A percentile compares a stretch with the other conserved stretches of the same genome.
Evolutionary conservation across 2,113 vertebrate genomes (phyloP).

Genomic region (Carassius auratus): DNA sequence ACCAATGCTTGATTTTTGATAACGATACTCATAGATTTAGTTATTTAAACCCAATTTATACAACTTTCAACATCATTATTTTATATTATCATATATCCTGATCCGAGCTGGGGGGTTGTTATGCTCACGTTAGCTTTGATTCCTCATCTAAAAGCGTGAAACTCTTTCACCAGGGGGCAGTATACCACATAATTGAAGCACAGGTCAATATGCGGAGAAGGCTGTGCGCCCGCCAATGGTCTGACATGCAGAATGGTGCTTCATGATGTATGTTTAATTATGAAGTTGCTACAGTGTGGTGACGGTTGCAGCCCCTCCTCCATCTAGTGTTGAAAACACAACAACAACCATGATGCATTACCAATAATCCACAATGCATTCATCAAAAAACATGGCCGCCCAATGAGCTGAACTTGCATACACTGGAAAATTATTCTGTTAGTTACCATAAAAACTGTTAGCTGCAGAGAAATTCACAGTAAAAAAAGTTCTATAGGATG

Average conservation of each 20-base stretch:
- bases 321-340: constrained; percentile 22
- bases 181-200: constrained; percentile 11
- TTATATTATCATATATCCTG: neutral
- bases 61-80: neutral
- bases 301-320: neutral
- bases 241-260: constrained; percentile 23
- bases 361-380: constrained; percentile 36
- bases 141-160: neutral
- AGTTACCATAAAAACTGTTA: neutral
- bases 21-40: constrained; percentile 6
- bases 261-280: constrained; percentile 40
- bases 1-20: neutral
- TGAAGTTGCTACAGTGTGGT: constrained; percentile 17
- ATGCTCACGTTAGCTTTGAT: neutral
- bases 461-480: neutral
- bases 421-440: neutral
- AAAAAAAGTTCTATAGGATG: neutral
- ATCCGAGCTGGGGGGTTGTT: neutral
- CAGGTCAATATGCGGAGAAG: neutral
- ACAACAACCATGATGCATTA: constrained; percentile 21
- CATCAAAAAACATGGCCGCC: constrained; percentile 28
- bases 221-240: neutral
- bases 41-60: neutral
- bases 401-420: neutral
- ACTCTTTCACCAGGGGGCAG: constrained; percentile 46